phyloP scores from a whole-genome alignment of 2,113 vertebrate genomes.

The Dasyurus viverrinus region DNA sequence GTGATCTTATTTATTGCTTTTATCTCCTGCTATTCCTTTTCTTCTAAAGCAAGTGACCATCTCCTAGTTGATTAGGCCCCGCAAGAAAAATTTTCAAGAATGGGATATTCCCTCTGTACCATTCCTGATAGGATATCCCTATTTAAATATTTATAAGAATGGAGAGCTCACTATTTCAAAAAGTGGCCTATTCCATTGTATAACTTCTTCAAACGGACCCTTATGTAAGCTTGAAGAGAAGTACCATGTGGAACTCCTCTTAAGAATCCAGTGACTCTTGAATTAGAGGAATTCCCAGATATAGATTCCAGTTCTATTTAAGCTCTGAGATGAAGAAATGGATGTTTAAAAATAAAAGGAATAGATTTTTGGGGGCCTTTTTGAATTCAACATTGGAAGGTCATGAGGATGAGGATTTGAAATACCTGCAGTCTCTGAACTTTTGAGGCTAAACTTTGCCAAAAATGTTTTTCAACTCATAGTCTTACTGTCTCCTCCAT shows the following conservation, averaged over 20 bases:
- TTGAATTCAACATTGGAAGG: background rate
- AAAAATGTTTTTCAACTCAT: background rate
- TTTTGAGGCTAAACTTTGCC: background rate
- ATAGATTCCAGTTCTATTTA: background rate
- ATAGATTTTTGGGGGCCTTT: background rate
- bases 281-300: background rate
- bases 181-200: background rate
- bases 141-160: background rate
- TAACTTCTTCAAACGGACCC: too few species aligned
- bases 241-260: rapidly evolving
- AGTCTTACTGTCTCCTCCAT: background rate
- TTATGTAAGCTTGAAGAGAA: rapidly evolving
- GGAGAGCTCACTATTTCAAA: background rate
- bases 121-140: background rate
- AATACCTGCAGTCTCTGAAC: rapidly evolving
- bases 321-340: background rate
- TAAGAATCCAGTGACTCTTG: background rate
- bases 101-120: background rate
- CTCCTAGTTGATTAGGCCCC: background rate
- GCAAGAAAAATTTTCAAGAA: background rate
- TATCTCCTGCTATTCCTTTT: too few species aligned
- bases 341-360: background rate
- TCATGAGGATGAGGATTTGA: background rate
- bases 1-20: too few species aligned
- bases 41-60: too few species aligned